phyloP scores from a whole-genome alignment of 2,888 invertebrate genomes.

The Plagodis dolabraria region DNA sequence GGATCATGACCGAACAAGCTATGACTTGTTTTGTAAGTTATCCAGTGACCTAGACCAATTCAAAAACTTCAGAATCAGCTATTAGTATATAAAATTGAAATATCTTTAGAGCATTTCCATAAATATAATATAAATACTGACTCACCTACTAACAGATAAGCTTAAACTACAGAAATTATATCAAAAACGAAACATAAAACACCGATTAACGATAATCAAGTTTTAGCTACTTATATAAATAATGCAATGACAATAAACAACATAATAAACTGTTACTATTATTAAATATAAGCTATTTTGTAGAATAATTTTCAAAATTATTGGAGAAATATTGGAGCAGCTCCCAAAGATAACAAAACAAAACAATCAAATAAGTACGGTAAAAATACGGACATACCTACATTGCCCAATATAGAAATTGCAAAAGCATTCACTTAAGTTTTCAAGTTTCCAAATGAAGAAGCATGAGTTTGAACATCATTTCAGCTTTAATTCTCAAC shows the following conservation, averaged over 20 bases:
- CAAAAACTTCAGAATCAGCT: too few relatives aligned
- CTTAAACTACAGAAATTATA: slow-evolving; percentile 43
- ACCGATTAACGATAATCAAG: slow-evolving; percentile 20
- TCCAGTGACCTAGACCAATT: too few relatives aligned
- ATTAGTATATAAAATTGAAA: too few relatives aligned
- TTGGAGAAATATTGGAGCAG: slow-evolving; percentile 5
- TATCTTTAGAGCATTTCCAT: too few relatives aligned
- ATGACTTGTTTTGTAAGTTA: too few relatives aligned
- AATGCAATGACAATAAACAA: slow-evolving; percentile 25
- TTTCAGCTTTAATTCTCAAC: too few relatives aligned
- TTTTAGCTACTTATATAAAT: slow-evolving; percentile 1
- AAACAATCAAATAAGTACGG: slow-evolving; percentile 14
- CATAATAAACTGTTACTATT: slow-evolving; percentile 14
- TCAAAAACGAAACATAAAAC: slow-evolving; percentile 36
- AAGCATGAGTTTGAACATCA: background rate
- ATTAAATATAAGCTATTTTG: slow-evolving; percentile 5
- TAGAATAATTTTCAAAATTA: slow-evolving; percentile 1
- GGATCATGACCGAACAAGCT: too few relatives aligned
- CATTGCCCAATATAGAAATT: slow-evolving; percentile 14
- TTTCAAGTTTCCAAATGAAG: background rate
- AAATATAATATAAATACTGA: slow-evolving; percentile 1
- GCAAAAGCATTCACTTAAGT: slow-evolving; percentile 9
- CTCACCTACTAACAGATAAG: slow-evolving; percentile 39
- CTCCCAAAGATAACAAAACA: slow-evolving; percentile 2
- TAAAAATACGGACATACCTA: background rate